Percentiles rank a stretch among this genome's conserved stretches.
phyloP scores from a whole-genome alignment of 2,113 vertebrate genomes.

The Porphyrio hochstetteri region DNA sequence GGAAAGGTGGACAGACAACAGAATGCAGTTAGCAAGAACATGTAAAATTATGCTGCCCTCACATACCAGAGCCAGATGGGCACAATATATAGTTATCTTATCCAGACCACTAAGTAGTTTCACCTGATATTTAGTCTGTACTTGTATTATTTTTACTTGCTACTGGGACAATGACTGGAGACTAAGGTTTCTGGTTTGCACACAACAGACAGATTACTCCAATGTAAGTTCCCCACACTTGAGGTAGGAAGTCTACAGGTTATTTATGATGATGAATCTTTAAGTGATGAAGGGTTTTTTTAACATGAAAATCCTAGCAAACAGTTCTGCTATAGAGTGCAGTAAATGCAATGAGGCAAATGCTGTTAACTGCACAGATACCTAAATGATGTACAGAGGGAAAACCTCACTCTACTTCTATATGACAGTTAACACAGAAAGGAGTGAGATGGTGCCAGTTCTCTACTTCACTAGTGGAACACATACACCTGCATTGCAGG shows the following conservation, averaged over 20 bases:
- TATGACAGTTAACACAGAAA: background rate
- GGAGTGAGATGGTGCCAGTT: background rate
- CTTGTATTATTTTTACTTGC: background rate
- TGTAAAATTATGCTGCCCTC: background rate
- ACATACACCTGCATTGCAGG: background rate
- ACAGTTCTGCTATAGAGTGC: background rate
- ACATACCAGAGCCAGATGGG: background rate
- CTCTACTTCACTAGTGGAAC: background rate
- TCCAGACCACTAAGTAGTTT: background rate
- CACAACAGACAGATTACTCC: background rate
- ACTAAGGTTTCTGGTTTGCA: background rate
- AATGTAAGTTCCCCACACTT: background rate
- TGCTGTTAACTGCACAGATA: background rate
- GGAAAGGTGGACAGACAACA: background rate
- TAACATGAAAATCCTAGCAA: background rate
- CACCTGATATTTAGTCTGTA: background rate
- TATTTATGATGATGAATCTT: background rate
- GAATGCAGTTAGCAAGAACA: background rate
- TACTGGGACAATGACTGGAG: background rate
- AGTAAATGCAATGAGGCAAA: background rate
- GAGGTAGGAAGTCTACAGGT: background rate
- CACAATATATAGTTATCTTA: accelerated
- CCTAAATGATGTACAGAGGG: background rate
- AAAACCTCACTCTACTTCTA: background rate
- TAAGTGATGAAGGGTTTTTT: background rate